Evolutionary conservation across 64 coral and sea anemone genomes (phyloP), one percentile per base, ranked within the genome.

Genomic region (Pachyseris speciosa): DNA sequence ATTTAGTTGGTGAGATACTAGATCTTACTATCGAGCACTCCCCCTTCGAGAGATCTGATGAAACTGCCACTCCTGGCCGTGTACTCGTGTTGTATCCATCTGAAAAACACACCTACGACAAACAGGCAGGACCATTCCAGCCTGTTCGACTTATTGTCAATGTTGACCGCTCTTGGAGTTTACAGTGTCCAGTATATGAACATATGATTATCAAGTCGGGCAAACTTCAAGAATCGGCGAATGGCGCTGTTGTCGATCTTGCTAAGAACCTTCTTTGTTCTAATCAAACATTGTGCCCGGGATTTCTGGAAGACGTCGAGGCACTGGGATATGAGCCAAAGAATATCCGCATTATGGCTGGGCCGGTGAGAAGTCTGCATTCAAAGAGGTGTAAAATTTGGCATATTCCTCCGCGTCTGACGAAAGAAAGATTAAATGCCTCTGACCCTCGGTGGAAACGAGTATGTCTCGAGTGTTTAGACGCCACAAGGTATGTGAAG

Each of bases 341-440:
- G 32, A 34, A 34, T 70, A 32, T 70, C 16, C 17, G 1, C 37
- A 34, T 70, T 16, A 41, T 70, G 67, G 67, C 19, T 39, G 67
- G 67, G 39, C 13, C 34, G 67, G 39, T 70, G 39, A 37, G 33
- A 41, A 70, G 33, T 34, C 37, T 34, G 39, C 67, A 70, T 15
- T 32, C 67, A 70, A 70, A 70, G 67, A 38, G 33, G 37, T 70
- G 67, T 70, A 70, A 38, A 34, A 70, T 70, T 70, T 67, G 36
- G 67, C 34, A 70, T 70, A 34, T 69, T 15, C 67, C 67, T 17
- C 39, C 67, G 16, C 39, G 33, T 34, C 67, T n/a, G 36, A 2
- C 67, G 15, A 39, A 70, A 70, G 17, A 32, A 13, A 70, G 67
- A 70, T 70, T 34, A 38, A 70, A 37, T 34, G 37, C 10, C 13